phyloP scores from a whole-genome alignment of 2,888 invertebrate species.

The Trichacis sp. region DNA sequence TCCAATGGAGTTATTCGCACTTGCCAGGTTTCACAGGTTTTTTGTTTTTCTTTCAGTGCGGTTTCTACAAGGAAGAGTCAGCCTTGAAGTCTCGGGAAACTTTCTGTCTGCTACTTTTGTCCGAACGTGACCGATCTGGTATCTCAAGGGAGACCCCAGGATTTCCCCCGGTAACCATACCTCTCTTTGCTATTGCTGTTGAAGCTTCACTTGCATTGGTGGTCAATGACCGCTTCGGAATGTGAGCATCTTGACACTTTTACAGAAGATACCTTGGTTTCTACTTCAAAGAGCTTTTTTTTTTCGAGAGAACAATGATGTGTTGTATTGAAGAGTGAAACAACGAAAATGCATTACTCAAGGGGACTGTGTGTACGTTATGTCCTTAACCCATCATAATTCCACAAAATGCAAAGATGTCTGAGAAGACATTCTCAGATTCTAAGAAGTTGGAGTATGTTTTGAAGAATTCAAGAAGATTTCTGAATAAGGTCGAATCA shows the following conservation, averaged over 20 bases:
- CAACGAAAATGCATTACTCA: no score
- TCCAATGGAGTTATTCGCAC: constrained; percentile 39
- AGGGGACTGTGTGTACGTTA: no score
- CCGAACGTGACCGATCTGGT: constrained; percentile 73
- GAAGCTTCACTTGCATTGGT: constrained; percentile 46
- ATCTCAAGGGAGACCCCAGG: constrained; percentile 71
- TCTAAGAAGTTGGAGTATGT: no score
- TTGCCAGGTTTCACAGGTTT: constrained; percentile 29
- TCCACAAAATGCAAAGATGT: no score
- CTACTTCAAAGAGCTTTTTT: no score
- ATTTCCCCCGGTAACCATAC: constrained; percentile 75
- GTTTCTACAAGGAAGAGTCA: constrained; percentile 19
- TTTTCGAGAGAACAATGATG: no score
- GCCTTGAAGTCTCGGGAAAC: constrained; percentile 50
- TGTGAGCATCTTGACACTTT: constrained; percentile 50
- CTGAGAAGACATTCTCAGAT: no score
- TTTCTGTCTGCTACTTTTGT: constrained; percentile 57
- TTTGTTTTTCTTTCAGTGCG: constrained; percentile 37
- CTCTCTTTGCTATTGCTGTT: constrained; percentile 65
- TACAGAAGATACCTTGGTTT: no score
- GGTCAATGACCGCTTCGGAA: constrained; percentile 50
- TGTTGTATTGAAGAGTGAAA: no score
- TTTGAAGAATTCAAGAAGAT: no score
- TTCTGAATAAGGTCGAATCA: no score
- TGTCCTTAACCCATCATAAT: no score